phyloP scores from a whole-genome alignment of 2,888 invertebrate genomes.

The Hyppa rectilinea region DNA sequence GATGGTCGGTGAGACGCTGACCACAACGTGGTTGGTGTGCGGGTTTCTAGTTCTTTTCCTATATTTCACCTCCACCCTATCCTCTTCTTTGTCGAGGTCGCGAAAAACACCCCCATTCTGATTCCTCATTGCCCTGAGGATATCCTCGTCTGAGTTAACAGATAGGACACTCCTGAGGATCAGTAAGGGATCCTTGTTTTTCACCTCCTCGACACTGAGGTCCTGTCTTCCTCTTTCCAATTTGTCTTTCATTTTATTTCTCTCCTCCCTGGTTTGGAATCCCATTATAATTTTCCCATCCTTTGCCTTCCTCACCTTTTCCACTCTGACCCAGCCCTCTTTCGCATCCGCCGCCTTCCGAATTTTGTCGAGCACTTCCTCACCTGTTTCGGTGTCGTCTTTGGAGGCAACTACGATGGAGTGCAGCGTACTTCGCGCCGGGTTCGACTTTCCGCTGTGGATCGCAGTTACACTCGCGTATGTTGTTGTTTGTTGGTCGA shows the following conservation, averaged over 20 bases:
- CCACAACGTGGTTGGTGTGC: neutral
- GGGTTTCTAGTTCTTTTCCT: neutral
- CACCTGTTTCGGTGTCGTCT: neutral
- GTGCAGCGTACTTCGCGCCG: neutral
- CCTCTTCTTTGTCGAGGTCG: neutral
- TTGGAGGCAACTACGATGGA: neutral
- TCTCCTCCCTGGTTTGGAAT: neutral
- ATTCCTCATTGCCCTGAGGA: no score
- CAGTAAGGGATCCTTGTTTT: no score
- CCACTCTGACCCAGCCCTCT: no score
- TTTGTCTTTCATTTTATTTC: neutral
- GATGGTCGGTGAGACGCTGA: neutral
- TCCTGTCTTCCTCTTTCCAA: neutral
- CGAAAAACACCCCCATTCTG: no score
- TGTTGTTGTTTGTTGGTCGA: neutral
- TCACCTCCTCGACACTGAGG: conserved; percentile 8
- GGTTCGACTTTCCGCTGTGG: neutral
- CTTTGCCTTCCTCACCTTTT: no score
- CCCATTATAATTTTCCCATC: neutral
- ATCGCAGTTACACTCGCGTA: neutral
- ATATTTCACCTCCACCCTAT: neutral
- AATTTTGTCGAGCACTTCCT: neutral
- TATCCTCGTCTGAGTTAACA: no score
- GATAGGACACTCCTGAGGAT: no score
- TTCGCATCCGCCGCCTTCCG: neutral